Conservation (phyloP, 92 coral and sea anemone genomes). For the Paragorgia papillata region DNA sequence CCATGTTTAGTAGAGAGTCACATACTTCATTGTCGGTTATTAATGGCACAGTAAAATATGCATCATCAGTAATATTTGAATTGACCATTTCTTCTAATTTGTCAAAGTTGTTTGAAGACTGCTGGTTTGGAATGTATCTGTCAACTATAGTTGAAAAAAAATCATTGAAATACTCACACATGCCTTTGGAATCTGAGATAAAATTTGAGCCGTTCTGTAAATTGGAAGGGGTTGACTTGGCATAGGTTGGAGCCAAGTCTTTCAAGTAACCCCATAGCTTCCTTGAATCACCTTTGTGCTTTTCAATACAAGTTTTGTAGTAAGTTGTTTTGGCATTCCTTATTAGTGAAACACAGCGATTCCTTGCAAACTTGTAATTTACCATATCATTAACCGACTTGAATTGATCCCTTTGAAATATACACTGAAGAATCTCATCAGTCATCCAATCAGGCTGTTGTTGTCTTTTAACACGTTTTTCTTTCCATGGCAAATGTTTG, state of each 20-base stretch:
- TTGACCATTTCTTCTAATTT: conserved; percentile 20
- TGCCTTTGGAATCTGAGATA: conserved; percentile 6
- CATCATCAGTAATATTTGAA: not conserved
- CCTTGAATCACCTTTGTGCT: conserved; percentile 29
- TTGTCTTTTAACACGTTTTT: conserved; percentile 21
- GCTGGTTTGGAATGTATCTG: conserved; percentile 1
- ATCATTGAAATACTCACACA: conserved; percentile 35
- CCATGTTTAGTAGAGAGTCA: conserved; percentile 20
- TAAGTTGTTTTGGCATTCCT: conserved; percentile 37
- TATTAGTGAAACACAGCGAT: conserved; percentile 34
- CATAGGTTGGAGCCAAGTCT: conserved; percentile 1
- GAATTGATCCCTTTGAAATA: conserved; percentile 17
- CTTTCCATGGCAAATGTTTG: conserved; percentile 12
- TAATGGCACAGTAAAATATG: conserved; percentile 18
- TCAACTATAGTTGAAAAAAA: conserved; percentile 41
- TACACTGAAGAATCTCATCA: conserved; percentile 34
- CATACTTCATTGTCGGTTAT: conserved; percentile 31
- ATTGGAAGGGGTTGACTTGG: conserved; percentile 24
- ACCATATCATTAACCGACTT: conserved; percentile 9
- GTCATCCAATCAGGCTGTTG: conserved; percentile 54
- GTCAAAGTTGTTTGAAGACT: not conserved
- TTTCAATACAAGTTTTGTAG: conserved; percentile 27
- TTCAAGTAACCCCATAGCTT: conserved; percentile 41
- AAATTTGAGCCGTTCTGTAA: conserved; percentile 13
- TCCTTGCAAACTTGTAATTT: conserved; percentile 15